phyloP scores from a whole-genome alignment of 1,140 invertebrate species.

The Streblospio benedicti region DNA sequence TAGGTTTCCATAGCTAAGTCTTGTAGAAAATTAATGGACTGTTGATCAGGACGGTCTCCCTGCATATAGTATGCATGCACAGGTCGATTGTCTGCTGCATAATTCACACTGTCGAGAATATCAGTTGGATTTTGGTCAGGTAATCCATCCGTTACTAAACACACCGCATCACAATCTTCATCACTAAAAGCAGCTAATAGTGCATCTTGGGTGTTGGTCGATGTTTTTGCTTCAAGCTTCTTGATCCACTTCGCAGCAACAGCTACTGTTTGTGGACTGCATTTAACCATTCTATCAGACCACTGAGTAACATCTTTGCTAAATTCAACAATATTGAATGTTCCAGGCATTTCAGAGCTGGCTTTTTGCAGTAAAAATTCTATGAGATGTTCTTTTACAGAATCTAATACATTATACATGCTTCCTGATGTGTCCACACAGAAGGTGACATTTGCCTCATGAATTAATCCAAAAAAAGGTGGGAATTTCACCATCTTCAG shows the following conservation, averaged over 20 bases:
- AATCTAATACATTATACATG: slow-evolving; percentile 40
- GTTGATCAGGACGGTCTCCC: slow-evolving; percentile 29
- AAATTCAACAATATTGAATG: slow-evolving; percentile 46
- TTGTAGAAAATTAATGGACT: slow-evolving; percentile 39
- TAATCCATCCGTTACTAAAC: slow-evolving; percentile 44
- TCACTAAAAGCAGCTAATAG: slow-evolving; percentile 40
- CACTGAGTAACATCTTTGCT: slow-evolving; percentile 44
- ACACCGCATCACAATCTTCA: slow-evolving; percentile 37
- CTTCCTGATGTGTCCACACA: slow-evolving; percentile 46
- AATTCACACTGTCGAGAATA: slow-evolving; percentile 37
- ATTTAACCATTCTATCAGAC: slow-evolving; percentile 45
- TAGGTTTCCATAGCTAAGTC: slow-evolving; percentile 43
- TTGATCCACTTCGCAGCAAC: slow-evolving; percentile 43
- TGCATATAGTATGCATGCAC: slow-evolving; percentile 43
- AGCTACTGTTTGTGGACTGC: slow-evolving; percentile 40
- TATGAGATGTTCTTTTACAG: slow-evolving; percentile 43
- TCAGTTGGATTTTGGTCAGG: slow-evolving; percentile 42
- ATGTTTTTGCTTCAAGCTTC: slow-evolving; percentile 39
- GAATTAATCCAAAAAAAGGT: slow-evolving; percentile 20
- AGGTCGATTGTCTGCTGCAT: slow-evolving; percentile 26
- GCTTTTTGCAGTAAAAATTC: slow-evolving; percentile 37
- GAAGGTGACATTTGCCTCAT: slow-evolving; percentile 42
- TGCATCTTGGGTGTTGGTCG: slow-evolving; percentile 44
- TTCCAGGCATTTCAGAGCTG: slow-evolving; percentile 21
- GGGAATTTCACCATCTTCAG: background rate